These are phyloP conservation scores for Dipodomys ordii DNA, from an alignment of 2,113 vertebrate species.

Conservation along the genomic window DNA sequence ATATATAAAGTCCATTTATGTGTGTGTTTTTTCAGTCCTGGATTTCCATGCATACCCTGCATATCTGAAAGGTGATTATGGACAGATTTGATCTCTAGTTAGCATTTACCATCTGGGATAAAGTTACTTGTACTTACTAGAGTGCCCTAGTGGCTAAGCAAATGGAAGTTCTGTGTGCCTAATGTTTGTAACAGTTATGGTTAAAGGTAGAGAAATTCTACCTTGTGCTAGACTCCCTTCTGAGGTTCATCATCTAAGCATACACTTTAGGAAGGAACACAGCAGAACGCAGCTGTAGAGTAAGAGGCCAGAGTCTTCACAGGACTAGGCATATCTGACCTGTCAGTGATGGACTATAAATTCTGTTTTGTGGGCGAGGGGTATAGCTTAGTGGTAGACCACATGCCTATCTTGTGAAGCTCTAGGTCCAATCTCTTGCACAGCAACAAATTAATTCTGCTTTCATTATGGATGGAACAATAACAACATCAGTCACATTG, in stretches of 20 bases:
- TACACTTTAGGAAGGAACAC: background rate
- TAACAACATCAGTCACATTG: background rate
- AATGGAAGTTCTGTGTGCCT: background rate
- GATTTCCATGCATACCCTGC: background rate
- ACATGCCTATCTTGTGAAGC: background rate
- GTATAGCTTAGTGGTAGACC: background rate
- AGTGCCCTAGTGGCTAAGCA: background rate
- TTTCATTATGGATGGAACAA: background rate
- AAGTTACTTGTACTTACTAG: background rate
- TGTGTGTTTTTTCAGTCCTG: background rate
- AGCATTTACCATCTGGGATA: constrained; percentile 5
- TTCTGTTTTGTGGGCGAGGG: background rate
- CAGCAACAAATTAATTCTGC: background rate
- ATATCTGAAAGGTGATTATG: background rate
- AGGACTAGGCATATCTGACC: background rate
- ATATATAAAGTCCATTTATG: background rate
- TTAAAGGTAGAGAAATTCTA: background rate
- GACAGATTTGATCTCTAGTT: constrained; percentile 4
- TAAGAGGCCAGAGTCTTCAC: background rate
- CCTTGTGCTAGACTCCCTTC: background rate
- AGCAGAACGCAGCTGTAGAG: background rate
- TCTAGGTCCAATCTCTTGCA: background rate
- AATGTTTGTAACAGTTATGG: background rate
- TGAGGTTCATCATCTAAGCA: background rate
- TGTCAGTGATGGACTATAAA: background rate